Percentiles rank a stretch among this genome's conserved stretches.
phyloP scores from a whole-genome alignment of 2,888 invertebrate species.

The Sclerodermus sp. region DNA sequence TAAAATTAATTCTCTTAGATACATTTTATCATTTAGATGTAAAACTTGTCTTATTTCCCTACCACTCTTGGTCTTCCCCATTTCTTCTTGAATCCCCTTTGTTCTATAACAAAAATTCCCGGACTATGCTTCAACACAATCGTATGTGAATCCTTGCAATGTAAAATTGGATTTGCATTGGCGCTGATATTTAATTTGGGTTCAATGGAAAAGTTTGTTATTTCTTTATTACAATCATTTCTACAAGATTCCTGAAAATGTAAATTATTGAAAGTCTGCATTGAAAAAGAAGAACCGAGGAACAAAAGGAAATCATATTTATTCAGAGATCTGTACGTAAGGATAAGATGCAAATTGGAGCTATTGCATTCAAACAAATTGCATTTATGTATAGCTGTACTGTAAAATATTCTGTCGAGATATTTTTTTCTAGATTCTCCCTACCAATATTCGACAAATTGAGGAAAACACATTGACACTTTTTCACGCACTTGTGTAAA shows the following conservation, averaged over 20 bases:
- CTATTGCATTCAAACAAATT: not conserved
- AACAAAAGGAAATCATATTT: not conserved
- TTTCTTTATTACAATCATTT: constrained; percentile 7
- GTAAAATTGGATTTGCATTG: constrained; percentile 31
- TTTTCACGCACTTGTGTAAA: too few species aligned
- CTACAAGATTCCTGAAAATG: constrained; percentile 14
- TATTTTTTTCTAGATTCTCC: too few species aligned
- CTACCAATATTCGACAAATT: too few species aligned
- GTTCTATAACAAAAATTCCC: constrained; percentile 37
- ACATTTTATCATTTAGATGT: too few species aligned
- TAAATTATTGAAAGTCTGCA: not conserved
- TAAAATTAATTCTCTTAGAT: too few species aligned
- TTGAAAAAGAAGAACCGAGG: not conserved
- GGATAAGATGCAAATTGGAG: not conserved
- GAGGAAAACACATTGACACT: too few species aligned
- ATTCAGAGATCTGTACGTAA: not conserved
- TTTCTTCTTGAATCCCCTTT: constrained; percentile 10
- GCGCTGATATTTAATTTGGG: constrained; percentile 14
- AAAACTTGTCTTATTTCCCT: too few species aligned
- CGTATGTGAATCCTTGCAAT: constrained; percentile 31
- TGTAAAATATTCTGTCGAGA: too few species aligned
- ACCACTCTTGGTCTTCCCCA: too few species aligned
- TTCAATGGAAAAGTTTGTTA: not conserved
- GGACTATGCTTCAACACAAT: constrained; percentile 36
- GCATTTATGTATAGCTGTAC: not conserved